phyloP scores from a whole-genome alignment of 2,113 vertebrate species.

The Hoplias malabaricus region DNA sequence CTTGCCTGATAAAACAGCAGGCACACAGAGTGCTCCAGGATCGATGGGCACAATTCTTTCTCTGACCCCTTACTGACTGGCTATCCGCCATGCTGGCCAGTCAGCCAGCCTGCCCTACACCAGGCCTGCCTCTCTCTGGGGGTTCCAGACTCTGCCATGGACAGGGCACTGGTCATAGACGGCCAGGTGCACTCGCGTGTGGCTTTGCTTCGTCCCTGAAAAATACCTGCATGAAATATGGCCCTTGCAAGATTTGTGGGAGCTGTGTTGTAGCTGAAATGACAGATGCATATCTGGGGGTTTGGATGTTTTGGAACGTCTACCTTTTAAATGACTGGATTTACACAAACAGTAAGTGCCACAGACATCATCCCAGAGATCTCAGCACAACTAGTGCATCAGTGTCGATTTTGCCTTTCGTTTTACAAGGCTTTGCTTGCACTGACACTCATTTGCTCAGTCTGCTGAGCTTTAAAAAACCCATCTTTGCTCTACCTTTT shows the following conservation, averaged over 20 bases:
- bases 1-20: conserved; percentile 47
- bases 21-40: conserved; percentile 34
- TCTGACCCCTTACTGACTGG: conserved; percentile 47
- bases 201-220: conserved; percentile 16
- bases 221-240: conserved; percentile 33
- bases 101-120: conserved; percentile 22
- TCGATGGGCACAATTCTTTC: conserved; percentile 50
- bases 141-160: neutral
- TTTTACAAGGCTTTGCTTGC: neutral
- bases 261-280: neutral
- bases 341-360: neutral
- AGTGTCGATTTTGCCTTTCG: neutral
- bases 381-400: neutral
- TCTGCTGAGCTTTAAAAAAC: neutral
- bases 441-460: neutral
- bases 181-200: conserved; percentile 37
- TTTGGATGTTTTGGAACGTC: neutral
- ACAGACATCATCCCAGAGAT: neutral
- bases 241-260: neutral
- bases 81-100: conserved; percentile 13
- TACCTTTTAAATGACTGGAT: neutral
- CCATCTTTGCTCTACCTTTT: neutral
- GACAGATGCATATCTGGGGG: neutral
- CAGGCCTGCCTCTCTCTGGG: neutral
- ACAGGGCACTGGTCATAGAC: neutral